Evolutionary conservation across 1,140 invertebrate genomes (phyloP), one percentile per base, ranked within the genome.

Genomic region (Muscidifurax raptorellus): DNA sequence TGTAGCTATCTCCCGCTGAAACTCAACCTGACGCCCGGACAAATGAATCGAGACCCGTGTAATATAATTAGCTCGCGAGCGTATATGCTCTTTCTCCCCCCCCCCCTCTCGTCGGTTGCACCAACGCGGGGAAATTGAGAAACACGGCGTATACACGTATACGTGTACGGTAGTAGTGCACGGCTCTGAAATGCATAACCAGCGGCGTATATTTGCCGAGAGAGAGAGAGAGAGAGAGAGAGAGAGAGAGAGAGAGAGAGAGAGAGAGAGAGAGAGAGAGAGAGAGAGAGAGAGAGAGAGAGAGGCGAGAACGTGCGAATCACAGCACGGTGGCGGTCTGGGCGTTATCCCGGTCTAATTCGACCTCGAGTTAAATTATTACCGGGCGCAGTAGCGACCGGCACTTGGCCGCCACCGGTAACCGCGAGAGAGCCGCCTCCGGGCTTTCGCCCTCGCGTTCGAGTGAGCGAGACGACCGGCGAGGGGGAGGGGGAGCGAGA

Each of bases 321-420:
- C 72, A 59, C 52, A 59, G 22, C 47, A 13, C 15, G 47, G 47
- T 22, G 18, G 52, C 52, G 52, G 52, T 59, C 52, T 59, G 52
- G 52, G 22, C 52, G 52, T 59, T 59, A 59, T 27, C 86, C 86
- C 88, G 86, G 88, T 87, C 88, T 88, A 89, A 90, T 89, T 89
- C 88, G 90, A 90, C 89, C 89, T 86, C 86, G 87, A 82, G 90
- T 88, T 90, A 90, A 90, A 91, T 90, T 91, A 91, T 91, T 89
- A 87, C 88, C 88, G 80, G 74, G 80, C 87, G 82, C 88, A 59
- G 52, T 59, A 59, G 52, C 52, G 69, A 87, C 85, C 82, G 84
- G 86, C 89, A 88, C 89, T 90, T 89, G 85, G 87, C 84, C 86
- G 86, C n/a, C 64, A 36, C 85, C 83, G 76, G 85, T 85, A 88